phyloP scores from a whole-genome alignment of 2,113 vertebrate genomes.

The Urocynchramus pylzowi region DNA sequence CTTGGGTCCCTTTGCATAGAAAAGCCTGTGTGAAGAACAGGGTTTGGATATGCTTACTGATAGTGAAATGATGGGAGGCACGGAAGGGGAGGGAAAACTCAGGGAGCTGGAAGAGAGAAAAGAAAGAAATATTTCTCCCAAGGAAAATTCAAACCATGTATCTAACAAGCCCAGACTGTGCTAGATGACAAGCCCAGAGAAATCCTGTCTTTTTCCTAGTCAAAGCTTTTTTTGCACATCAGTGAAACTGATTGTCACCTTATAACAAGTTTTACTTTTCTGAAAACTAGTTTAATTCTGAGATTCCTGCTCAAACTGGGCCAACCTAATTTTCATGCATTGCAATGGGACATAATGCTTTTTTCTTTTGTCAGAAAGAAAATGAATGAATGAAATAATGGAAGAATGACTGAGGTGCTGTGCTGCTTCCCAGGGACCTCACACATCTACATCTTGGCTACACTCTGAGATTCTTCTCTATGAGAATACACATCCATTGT shows the following conservation, averaged over 20 bases:
- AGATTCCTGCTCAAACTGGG: not conserved
- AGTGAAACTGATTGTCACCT: not conserved
- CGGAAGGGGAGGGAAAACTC: not conserved
- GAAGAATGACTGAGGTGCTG: not conserved
- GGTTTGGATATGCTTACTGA: not conserved
- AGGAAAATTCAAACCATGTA: not conserved
- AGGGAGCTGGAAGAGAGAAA: not conserved
- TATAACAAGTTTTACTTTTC: not conserved
- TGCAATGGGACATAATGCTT: not conserved
- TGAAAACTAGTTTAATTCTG: not conserved
- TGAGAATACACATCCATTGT: not conserved
- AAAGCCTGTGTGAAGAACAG: not conserved
- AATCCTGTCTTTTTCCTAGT: not conserved
- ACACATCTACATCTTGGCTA: not conserved
- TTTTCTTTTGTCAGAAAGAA: not conserved
- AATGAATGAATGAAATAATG: not conserved
- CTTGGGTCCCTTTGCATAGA: not conserved
- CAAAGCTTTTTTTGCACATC: not conserved
- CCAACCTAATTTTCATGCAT: not conserved
- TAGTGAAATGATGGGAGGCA: not conserved
- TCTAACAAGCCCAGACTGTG: not conserved
- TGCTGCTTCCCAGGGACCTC: not conserved
- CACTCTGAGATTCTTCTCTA: not conserved
- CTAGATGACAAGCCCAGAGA: not conserved
- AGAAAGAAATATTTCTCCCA: not conserved